Evolutionary conservation across 1,140 invertebrate species (phyloP).

Genomic region (Pygmarrhopalites habei): DNA sequence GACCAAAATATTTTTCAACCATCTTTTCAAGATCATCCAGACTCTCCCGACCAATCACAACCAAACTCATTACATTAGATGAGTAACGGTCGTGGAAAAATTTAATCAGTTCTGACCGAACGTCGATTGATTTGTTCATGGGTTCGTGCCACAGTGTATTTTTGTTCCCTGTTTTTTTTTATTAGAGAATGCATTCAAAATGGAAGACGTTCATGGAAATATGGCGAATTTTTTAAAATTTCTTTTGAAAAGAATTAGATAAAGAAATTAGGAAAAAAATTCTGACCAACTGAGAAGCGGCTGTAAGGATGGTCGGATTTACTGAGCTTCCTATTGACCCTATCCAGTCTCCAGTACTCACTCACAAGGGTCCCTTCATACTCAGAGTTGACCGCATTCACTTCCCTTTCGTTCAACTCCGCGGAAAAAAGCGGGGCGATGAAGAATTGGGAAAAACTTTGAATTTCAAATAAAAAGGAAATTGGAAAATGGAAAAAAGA

Average conservation of each 20-base stretch:
- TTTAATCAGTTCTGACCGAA: conserved; percentile 75
- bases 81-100: conserved; percentile 92
- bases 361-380: conserved; percentile 47
- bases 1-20: conserved; percentile 50
- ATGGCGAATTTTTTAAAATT: too few relatives aligned
- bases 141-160: conserved; percentile 72
- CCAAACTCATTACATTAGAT: conserved; percentile 82
- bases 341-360: conserved; percentile 77
- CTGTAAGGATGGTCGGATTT: conserved; percentile 70
- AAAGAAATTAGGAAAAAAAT: too few relatives aligned
- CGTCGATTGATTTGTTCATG: conserved; percentile 68
- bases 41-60: conserved; percentile 79
- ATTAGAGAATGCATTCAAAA: too few relatives aligned
- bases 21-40: conserved; percentile 78
- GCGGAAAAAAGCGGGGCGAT: conserved; percentile 46
- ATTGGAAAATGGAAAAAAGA: too few relatives aligned
- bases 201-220: too few relatives aligned
- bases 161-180: conserved; percentile 55
- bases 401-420: conserved; percentile 8
- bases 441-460: conserved; percentile 55
- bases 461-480: too few relatives aligned
- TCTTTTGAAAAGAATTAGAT: too few relatives aligned
- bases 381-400: conserved; percentile 20
- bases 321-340: conserved; percentile 73
- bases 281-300: conserved; percentile 83